phyloP scores from a whole-genome alignment of 23 tunicate species.

The Trididemnum nubilum region DNA sequence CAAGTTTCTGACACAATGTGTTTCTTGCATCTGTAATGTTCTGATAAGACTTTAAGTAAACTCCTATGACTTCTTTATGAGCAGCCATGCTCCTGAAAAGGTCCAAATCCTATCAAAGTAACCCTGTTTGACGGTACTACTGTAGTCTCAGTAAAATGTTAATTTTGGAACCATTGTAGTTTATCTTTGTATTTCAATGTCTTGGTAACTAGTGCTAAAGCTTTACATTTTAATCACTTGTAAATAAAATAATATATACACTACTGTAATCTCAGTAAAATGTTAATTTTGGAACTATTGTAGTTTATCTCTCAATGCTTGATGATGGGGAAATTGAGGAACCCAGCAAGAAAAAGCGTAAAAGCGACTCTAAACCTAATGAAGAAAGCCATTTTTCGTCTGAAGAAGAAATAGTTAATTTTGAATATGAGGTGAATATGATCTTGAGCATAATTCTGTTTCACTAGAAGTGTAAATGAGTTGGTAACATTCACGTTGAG shows the following conservation, averaged over 20 bases:
- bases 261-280: neutral
- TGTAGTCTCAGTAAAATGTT: neutral
- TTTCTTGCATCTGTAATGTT: too few relatives aligned
- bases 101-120: too few relatives aligned
- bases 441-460: neutral
- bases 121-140: too few relatives aligned
- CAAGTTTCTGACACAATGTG: too few relatives aligned
- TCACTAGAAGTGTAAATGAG: too few relatives aligned
- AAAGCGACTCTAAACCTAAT: neutral
- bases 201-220: neutral
- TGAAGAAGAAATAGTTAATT: neutral
- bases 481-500: too few relatives aligned
- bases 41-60: too few relatives aligned
- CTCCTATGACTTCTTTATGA: too few relatives aligned
- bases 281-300: neutral
- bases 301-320: slow-evolving; percentile 1
- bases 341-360: neutral
- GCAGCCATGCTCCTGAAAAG: too few relatives aligned
- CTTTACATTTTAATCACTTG: neutral
- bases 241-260: too few relatives aligned
- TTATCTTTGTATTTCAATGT: neutral
- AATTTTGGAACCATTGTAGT: neutral
- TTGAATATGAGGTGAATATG: slow-evolving; percentile 14
- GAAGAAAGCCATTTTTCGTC: neutral
- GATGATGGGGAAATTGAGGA: neutral